Base-by-base conservation (phyloP, 1,140 invertebrate genomes). In the Papilio polyxenes region DNA sequence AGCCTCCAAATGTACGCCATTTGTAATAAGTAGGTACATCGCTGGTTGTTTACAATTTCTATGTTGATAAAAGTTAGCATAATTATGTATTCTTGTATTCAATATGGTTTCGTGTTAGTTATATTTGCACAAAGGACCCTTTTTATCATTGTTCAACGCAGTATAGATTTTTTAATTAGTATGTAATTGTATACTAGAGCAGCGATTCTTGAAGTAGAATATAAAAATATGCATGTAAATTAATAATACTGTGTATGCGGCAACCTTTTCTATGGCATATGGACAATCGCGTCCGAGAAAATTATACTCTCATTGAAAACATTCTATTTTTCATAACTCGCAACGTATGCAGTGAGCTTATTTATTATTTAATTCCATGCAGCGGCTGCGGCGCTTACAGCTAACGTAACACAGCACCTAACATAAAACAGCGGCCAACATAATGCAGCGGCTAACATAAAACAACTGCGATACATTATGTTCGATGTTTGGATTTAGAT, bases 281-380 rank as follows among this genome's bases (percentile, higher is more conserved):
- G 9, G 13, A 13, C 62, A 31, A 31, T 31, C 9, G 31, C 23
- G 23, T 5, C 10, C 23, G 13, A 40, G 65, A 72, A 37, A 40
- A 72, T 11, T 72, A 31, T 40, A 72, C 5, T 31, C 13, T 72
- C 31, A 72, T 72, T 37, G 13, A 72, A 72, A 20, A 62, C 59
- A 62, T 62, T 62, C n/a, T 56, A 17, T 56, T 17, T 17, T 17
- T 62, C n/a, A 62, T 72, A 72, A 72, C 23, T 72, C 23, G 13
- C 31, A 7, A 10, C 17, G 51, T 53, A 53, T 53, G 56, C 56
- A 20, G 56, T 9, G 56, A 15, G 20, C 20, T 65, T 65, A 31
- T 65, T 65, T 65, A 65, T 65, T 65, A 65, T 65, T 65, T 65
- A 65, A 31, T 65, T 65, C 62, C 9, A 65, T 65, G 62, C 59